Evolutionary conservation across 1,140 invertebrate genomes (phyloP).

Genomic region (Drosophila sproati): DNA sequence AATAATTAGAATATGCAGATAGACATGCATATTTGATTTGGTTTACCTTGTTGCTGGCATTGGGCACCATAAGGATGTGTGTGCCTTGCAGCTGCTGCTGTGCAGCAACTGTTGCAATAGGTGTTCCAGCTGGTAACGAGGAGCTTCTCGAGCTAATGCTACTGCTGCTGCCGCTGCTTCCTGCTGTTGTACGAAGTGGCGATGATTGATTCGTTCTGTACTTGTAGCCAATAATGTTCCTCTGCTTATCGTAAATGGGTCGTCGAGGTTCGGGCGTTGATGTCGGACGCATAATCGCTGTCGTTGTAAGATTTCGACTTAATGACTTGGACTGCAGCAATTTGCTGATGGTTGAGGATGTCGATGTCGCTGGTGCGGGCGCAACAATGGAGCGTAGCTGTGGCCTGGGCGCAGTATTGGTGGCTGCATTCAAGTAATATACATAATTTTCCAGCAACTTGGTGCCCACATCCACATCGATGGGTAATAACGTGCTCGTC

Average conservation of each 20-base stretch:
- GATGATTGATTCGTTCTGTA: conserved; percentile 1
- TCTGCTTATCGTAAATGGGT: conserved; percentile 50
- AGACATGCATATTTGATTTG: no score
- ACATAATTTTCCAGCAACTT: conserved; percentile 67
- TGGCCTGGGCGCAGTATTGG: conserved; percentile 3
- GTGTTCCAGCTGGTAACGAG: not conserved
- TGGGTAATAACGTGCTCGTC: conserved; percentile 47
- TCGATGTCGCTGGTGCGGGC: not conserved
- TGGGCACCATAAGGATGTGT: not conserved
- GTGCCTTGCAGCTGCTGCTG: not conserved
- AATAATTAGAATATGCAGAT: not conserved
- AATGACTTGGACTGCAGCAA: no score
- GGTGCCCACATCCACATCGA: conserved; percentile 63
- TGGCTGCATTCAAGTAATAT: conserved; percentile 42
- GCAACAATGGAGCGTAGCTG: not conserved
- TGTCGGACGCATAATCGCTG: not conserved
- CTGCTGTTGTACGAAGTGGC: not conserved
- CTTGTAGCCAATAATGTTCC: conserved; percentile 65
- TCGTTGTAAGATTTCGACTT: not conserved
- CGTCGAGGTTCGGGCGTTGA: not conserved
- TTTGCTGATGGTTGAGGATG: not conserved
- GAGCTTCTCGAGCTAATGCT: not conserved
- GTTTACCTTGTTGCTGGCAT: conserved; percentile 8
- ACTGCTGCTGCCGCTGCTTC: no score
- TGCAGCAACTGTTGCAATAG: not conserved